Base-by-base conservation (phyloP, 2,797 vertebrate genomes). In the Neosalanx taihuensis region DNA sequence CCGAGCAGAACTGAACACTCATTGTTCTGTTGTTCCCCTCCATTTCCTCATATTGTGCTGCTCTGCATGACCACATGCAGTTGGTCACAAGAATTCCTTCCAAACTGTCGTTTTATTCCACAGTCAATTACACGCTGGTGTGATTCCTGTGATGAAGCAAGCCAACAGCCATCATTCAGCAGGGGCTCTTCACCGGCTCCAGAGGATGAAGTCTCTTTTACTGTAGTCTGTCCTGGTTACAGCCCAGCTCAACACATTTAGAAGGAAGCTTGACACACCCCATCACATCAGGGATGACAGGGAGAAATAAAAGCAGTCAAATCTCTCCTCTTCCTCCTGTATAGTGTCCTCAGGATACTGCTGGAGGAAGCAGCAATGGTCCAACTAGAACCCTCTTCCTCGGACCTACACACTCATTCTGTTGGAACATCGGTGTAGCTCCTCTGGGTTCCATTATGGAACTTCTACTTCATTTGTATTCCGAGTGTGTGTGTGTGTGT, bases 41-140 rank as follows among this genome's bases (percentile, higher is more conserved):
- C 23, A 59, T 23, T 15, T 58, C 4, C 15, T 13, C 31, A 37
- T 17, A 33, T 60, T 69, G n/a, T 58, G 10, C 29, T 31, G 35
- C 26, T 51, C 23, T 62, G 69, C 69, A 71, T 63, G 69, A 46
- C 23, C 62, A 63, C 59, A 70, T 23, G 31, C 17, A 62, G 29
- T 51, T 7, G 29, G 41, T 13, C 37, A 46, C 30, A 20, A 30
- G 49, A 60, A 49, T 37, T 62, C 23, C 31, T 35, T 18, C 6
- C 51, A 31, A 49, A 37, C 60, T 10, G 18, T 31, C 29, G 53
- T 53, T 62, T 63, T 12, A 51, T 63, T 35, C 1, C 35, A 30
- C 59, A 70, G 57, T n/a, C 69, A 71, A 71, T 71, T 70, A 70
- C 37, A 71, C 26, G 59, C 69, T 29, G 33, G 59, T 71, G 41